Conservation (phyloP, 2,797 vertebrate species). For the Artibeus lituratus region DNA sequence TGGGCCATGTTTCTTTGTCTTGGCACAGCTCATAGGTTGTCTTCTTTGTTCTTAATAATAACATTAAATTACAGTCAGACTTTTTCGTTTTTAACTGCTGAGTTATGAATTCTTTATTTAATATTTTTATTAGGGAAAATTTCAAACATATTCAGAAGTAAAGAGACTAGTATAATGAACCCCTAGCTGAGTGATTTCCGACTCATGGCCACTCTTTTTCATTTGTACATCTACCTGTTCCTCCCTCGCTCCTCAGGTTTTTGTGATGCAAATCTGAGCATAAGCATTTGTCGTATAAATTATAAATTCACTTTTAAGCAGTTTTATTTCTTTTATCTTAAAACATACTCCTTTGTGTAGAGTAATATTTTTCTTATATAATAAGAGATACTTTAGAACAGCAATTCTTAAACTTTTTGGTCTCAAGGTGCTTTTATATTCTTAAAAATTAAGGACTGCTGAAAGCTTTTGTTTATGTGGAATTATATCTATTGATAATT, state of each 20-base stretch:
- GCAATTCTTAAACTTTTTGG: background rate
- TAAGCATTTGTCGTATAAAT: background rate
- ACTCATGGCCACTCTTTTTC: background rate
- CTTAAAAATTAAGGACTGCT: background rate
- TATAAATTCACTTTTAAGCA: conserved; percentile 36
- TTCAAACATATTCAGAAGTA: background rate
- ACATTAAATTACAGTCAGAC: background rate
- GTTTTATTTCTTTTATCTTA: background rate
- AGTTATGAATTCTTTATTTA: conserved; percentile 35
- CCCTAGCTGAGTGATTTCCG: background rate
- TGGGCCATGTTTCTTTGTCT: too few species aligned
- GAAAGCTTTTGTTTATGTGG: background rate
- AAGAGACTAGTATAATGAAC: background rate
- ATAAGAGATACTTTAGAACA: conserved; percentile 10
- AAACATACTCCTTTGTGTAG: background rate
- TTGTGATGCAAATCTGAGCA: background rate
- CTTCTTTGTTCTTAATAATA: background rate
- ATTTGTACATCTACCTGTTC: background rate
- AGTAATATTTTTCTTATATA: background rate
- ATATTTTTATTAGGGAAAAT: background rate
- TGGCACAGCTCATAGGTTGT: too few species aligned
- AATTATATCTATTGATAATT: background rate
- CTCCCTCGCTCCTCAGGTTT: background rate
- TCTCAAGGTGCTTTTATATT: background rate
- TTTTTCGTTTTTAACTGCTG: background rate